Evolutionary conservation across 37 sponge, comb jelly and placozoan genomes (phyloP), one percentile per base, ranked within the genome.

Genomic region (Mnemiopsis leidyi): DNA sequence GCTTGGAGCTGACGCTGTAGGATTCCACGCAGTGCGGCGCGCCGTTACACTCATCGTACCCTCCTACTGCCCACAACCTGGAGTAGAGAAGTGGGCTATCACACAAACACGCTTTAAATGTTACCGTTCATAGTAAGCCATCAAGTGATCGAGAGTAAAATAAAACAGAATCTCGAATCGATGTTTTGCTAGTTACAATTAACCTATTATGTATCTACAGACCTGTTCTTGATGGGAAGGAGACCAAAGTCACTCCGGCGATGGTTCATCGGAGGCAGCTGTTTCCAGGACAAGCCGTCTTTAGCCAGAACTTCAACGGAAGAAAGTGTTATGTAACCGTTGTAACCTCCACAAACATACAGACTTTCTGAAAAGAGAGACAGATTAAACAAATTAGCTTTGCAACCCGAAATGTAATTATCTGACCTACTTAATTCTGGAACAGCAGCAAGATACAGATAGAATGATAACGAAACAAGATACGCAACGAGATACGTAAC

Each of bases 21-120:
- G 94, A 93, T 95, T 98, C 99, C 13, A 98, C 99, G 38, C 94
- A 95, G 76, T 94, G 94, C 93, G 96, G 97, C 0, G 96, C 96
- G 26, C 95, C 95, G 34, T 96, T 96, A 0, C 95, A 93, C 25
- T 95, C 94, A 1, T 97, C 99, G 0, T 96, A 94, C 37, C 99
- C 99, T 39, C 99, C 93, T 32, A 85, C 90, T 40, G 90, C 90
- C 90, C 90, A 85, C 90, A 85, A 39, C 29, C 90, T 85, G 82
- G 34, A 23, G 82, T 36, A 2, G n/a, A 48, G 61, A 18, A 13
- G 61, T 48, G 61, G n/a, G n/a, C n/a, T n/a, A n/a, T n/a, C n/a
- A n/a, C n/a, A n/a, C n/a, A n/a, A n/a, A n/a, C n/a, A n/a, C n/a
- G n/a, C n/a, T n/a, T n/a, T n/a, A n/a, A n/a, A n/a, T n/a, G n/a